Percentiles rank a stretch among this genome's conserved stretches.
Evolutionary conservation across 2,113 vertebrate species (phyloP).

Genomic region (Pogonocichla stellata): DNA sequence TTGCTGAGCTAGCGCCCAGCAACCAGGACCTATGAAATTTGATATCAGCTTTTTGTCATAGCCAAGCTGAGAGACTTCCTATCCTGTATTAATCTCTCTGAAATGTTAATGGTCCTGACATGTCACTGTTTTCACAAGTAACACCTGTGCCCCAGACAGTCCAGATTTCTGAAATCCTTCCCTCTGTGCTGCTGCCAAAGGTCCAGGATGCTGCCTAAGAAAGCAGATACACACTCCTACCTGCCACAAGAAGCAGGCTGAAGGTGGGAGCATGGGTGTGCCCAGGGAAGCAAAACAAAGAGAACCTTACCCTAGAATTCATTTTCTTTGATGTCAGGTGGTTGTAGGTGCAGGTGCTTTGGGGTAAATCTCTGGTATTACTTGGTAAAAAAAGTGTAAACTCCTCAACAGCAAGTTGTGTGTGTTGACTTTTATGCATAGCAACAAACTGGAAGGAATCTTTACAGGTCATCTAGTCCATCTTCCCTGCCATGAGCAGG

Average conservation of each 20-base stretch:
- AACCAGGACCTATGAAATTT: not conserved
- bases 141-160: not conserved
- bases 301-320: not conserved
- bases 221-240: not conserved
- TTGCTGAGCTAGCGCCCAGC: not conserved
- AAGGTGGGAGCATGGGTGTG: not conserved
- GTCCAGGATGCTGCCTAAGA: not conserved
- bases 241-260: not conserved
- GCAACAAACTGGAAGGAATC: not conserved
- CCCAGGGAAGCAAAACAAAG: not conserved
- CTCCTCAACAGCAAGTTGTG: not conserved
- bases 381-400: not conserved
- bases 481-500: not conserved
- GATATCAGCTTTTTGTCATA: not conserved
- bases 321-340: not conserved
- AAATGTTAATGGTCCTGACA: accelerated
- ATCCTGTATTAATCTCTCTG: not conserved
- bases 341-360: not conserved
- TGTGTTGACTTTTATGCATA: not conserved
- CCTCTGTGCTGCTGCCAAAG: not conserved
- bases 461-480: not conserved
- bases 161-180: not conserved
- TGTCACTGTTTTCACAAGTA: not conserved
- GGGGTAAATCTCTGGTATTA: not conserved
- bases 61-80: not conserved